phyloP scores from a whole-genome alignment of 1,140 invertebrate species.

The Epicauta chinensis region DNA sequence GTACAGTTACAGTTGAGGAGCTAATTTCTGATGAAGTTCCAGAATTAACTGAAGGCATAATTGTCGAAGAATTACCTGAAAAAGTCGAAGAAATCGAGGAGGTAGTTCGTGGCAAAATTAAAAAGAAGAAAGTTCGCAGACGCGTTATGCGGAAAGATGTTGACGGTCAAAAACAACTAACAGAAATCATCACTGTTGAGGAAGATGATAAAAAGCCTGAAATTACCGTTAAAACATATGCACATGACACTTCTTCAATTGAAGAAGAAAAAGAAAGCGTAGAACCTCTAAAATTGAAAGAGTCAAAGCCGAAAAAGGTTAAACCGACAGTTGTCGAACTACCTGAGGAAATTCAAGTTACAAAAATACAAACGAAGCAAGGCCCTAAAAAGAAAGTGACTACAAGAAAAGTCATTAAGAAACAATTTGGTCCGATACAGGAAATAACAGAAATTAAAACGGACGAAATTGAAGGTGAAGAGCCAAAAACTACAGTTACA shows the following conservation, averaged over 20 bases:
- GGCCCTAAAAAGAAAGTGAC: constrained; percentile 23
- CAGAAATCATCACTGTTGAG: constrained; percentile 42
- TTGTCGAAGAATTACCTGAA: constrained; percentile 31
- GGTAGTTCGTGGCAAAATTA: constrained; percentile 31
- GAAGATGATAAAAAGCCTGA: constrained; percentile 41
- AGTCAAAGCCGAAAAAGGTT: constrained; percentile 10
- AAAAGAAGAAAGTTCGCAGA: constrained; percentile 41
- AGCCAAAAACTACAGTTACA: constrained; percentile 39
- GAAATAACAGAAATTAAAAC: constrained; percentile 44
- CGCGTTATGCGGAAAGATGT: constrained; percentile 38
- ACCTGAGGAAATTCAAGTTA: constrained; percentile 35
- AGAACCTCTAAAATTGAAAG: constrained; percentile 28
- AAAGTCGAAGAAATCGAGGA: constrained; percentile 28
- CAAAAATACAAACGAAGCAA: constrained; percentile 29
- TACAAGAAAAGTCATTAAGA: constrained; percentile 17
- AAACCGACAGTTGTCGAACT: constrained; percentile 27
- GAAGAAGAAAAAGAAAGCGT: constrained; percentile 34
- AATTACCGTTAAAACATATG: constrained; percentile 32
- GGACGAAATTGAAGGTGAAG: constrained; percentile 43
- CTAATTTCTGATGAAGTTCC: constrained; percentile 22
- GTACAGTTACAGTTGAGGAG: constrained; percentile 39
- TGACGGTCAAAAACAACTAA: constrained; percentile 37
- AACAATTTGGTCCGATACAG: constrained; percentile 35
- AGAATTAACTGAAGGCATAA: constrained; percentile 11
- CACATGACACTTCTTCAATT: constrained; percentile 8